These are phyloP conservation scores for Buphagus erythrorhynchus DNA, from an alignment of 2,797 vertebrate genomes.

Conservation along the genomic window DNA sequence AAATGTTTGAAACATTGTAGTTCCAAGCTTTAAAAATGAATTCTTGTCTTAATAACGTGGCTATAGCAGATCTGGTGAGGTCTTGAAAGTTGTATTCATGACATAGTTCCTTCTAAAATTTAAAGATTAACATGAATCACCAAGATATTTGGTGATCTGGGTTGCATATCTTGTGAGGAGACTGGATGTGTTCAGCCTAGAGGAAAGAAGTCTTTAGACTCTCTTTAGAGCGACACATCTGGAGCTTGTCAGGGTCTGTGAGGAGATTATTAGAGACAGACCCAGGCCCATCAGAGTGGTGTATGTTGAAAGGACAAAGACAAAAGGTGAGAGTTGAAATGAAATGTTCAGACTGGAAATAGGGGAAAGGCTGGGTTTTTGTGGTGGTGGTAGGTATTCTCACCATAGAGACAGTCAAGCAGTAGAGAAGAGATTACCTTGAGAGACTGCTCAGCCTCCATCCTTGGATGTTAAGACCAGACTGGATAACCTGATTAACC, in stretches of 20 bases:
- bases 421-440: background rate
- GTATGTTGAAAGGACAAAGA: background rate
- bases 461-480: background rate
- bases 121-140: background rate
- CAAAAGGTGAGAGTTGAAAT: background rate
- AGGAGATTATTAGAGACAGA: background rate
- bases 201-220: background rate
- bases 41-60: accelerated
- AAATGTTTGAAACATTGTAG: background rate
- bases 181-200: background rate
- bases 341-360: background rate
- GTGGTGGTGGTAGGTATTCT: background rate
- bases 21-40: background rate
- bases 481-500: background rate
- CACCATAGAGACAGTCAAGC: background rate
- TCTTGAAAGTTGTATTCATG: background rate
- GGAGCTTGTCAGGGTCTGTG: background rate
- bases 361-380: background rate
- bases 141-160: background rate
- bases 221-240: background rate
- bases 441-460: background rate
- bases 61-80: background rate
- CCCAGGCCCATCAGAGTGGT: too few species aligned
- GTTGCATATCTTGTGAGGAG: background rate
- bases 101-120: background rate